Evolutionary conservation across 2,797 vertebrate species (phyloP).

Genomic region (Leucoraja ocellata): DNA sequence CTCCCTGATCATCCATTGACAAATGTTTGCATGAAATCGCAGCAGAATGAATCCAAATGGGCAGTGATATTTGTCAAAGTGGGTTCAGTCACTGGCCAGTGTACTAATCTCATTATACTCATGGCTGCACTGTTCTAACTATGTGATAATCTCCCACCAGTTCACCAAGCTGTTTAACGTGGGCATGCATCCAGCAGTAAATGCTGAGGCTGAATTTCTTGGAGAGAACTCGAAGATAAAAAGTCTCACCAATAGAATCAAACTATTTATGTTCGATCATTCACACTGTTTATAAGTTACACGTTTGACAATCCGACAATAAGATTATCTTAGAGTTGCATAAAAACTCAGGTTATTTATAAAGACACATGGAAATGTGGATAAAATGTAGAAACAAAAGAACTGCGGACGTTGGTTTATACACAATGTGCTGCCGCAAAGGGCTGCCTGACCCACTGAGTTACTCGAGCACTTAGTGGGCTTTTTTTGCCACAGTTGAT

Average conservation of each 20-base stretch:
- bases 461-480: too few relatives aligned
- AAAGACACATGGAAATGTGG: too few relatives aligned
- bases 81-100: neutral
- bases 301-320: neutral
- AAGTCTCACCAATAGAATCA: neutral
- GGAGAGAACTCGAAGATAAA: neutral
- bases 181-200: neutral
- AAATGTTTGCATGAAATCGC: neutral
- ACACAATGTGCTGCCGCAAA: too few relatives aligned
- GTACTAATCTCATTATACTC: neutral
- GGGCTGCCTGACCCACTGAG: too few relatives aligned
- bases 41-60: neutral
- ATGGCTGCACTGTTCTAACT: too few relatives aligned
- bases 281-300: neutral
- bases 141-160: neutral
- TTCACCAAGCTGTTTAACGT: neutral
- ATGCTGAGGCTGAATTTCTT: neutral
- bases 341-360: neutral
- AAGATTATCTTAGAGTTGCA: neutral
- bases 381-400: too few relatives aligned
- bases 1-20: neutral
- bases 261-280: too few relatives aligned
- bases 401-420: too few relatives aligned
- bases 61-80: neutral
- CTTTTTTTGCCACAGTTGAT: too few relatives aligned